phyloP scores from a whole-genome alignment of 2,888 invertebrate species.

The Nemoura dubitans region DNA sequence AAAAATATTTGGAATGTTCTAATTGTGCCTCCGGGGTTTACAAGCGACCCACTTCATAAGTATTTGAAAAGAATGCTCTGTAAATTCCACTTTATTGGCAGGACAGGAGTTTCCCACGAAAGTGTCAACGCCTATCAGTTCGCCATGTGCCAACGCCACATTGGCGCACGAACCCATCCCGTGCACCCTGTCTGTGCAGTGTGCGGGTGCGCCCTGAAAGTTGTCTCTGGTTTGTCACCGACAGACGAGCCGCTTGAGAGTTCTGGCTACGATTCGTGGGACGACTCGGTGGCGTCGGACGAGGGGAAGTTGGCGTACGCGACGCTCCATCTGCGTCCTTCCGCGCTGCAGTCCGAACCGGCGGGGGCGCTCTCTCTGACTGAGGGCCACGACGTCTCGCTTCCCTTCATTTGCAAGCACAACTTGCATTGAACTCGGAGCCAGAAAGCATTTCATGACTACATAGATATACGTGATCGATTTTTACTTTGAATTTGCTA shows the following conservation, averaged over 20 bases:
- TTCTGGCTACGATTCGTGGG: neutral
- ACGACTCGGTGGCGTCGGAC: neutral
- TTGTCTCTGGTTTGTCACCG: neutral
- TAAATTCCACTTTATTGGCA: too few species aligned
- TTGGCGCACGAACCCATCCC: too few species aligned
- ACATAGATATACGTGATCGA: neutral
- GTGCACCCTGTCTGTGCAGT: too few species aligned
- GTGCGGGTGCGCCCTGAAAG: too few species aligned
- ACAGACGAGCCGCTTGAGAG: neutral
- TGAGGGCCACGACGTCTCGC: neutral
- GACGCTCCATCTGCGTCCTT: neutral
- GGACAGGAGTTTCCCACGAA: too few species aligned
- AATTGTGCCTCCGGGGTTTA: too few species aligned
- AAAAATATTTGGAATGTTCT: too few species aligned
- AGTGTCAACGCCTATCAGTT: too few species aligned
- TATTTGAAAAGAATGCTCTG: too few species aligned
- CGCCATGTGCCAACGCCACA: too few species aligned
- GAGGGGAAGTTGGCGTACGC: neutral
- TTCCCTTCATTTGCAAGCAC: neutral
- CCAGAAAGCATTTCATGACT: neutral
- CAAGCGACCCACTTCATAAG: too few species aligned
- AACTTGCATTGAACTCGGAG: neutral
- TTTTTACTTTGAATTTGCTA: too few species aligned
- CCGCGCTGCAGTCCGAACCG: neutral
- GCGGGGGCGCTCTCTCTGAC: neutral